These are phyloP conservation scores for Parascotia fuliginaria DNA, from an alignment of 2,888 invertebrate genomes.

Conservation along the genomic window DNA sequence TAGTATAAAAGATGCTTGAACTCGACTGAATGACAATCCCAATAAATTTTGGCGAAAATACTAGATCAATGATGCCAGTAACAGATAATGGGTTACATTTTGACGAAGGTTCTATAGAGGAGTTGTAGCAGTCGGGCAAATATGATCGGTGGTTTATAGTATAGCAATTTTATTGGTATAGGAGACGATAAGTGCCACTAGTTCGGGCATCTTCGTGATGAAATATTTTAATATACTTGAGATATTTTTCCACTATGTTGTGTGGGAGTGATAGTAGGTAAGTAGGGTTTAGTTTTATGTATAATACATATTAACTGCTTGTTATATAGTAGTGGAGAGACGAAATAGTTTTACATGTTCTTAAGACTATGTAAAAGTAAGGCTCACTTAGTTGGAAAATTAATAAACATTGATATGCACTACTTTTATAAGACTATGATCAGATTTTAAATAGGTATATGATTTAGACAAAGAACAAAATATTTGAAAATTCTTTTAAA, in stretches of 20 bases:
- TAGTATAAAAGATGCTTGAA: not conserved
- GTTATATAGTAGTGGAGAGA: too few relatives aligned
- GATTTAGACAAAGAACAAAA: too few relatives aligned
- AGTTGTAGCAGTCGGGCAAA: constrained; percentile 5
- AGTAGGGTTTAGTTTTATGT: too few relatives aligned
- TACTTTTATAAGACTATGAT: too few relatives aligned
- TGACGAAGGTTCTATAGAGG: not conserved
- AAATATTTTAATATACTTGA: constrained; percentile 6
- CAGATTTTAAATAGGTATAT: too few relatives aligned
- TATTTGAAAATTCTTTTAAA: too few relatives aligned
- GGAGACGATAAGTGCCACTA: constrained; percentile 5
- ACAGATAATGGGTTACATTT: constrained; percentile 14
- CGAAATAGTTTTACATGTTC: too few relatives aligned
- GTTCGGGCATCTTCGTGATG: not conserved
- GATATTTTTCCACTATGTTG: not conserved
- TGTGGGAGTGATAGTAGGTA: too few relatives aligned
- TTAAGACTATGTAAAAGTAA: too few relatives aligned
- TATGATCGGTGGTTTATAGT: constrained; percentile 13
- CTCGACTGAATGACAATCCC: not conserved
- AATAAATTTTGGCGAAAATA: not conserved
- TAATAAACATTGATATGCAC: too few relatives aligned
- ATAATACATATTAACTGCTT: too few relatives aligned
- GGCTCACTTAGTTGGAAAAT: too few relatives aligned
- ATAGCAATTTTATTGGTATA: constrained; percentile 15
- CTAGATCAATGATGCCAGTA: not conserved